A percentile compares a stretch with the other conserved stretches of the same genome.
These are phyloP conservation scores for Chlorops oryzae DNA, from an alignment of 1,140 invertebrate genomes.

Conservation along the genomic window DNA sequence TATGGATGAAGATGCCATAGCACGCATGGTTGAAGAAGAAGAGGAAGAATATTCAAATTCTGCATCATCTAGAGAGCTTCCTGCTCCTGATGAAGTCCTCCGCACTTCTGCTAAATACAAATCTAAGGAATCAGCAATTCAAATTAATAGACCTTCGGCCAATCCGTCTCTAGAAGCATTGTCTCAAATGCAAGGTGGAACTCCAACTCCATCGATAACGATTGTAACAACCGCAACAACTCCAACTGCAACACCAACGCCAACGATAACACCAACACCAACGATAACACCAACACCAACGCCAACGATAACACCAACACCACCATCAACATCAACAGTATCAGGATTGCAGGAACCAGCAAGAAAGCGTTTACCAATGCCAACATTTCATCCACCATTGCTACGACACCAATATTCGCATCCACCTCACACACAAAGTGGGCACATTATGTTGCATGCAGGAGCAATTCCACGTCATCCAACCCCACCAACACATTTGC, in stretches of 20 bases:
- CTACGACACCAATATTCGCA: constrained; percentile 34
- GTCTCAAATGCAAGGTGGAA: constrained; percentile 3
- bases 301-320: not conserved
- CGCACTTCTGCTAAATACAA: constrained; percentile 45
- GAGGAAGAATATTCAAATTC: constrained; percentile 51
- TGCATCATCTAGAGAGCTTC: constrained; percentile 53
- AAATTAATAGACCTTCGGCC: not conserved
- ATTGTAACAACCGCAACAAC: not conserved
- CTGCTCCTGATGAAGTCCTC: constrained; percentile 53
- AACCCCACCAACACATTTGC: constrained; percentile 30
- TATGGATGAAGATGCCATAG: constrained; percentile 53
- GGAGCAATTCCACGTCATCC: too few species aligned
- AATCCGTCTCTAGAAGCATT: constrained; percentile 46
- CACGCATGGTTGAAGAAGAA: constrained; percentile 59
- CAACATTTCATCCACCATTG: constrained; percentile 42
- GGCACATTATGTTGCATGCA: constrained; percentile 31
- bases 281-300: not conserved
- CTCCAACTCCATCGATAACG: constrained; percentile 9
- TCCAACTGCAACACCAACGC: not conserved
- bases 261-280: constrained; percentile 16
- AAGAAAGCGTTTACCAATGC: constrained; percentile 46
- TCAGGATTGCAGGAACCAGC: constrained; percentile 42
- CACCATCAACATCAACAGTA: not conserved
- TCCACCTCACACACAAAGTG: constrained; percentile 25
- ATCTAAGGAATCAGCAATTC: constrained; percentile 5